Evolutionary conservation across 2,113 vertebrate genomes (phyloP), one percentile per base, ranked within the genome.

Genomic region (Halcyon senegalensis): DNA sequence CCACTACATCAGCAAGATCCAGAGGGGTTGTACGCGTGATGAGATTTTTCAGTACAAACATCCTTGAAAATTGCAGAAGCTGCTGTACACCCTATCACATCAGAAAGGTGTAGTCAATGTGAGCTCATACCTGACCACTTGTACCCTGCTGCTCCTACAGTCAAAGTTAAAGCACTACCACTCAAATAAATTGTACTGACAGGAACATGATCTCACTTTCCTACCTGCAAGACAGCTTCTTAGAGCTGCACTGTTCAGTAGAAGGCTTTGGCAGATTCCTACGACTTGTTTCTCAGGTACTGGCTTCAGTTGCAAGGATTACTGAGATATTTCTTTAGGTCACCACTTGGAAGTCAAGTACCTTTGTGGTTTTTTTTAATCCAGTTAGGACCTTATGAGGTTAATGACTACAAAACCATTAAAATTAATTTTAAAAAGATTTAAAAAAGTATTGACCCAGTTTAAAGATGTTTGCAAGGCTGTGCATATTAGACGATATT

Each of bases 401-500:
- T 59, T 84, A 77, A 56, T 55, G 16, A 10, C 5, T 30, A 55
- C 21, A 59, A 68, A 88, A 73, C 5, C 11, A 30, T 35, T 35
- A 51, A 83, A 63, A 44, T 25, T 55, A 21, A 6, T 14, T 51
- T 79, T 6, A 59, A 70, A 84, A 76, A 43, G 11, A 25, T 4
- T 8, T 44, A 58, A 39, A 86, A 84, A 76, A 41, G 21, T 8
- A 3, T 76, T 62, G 13, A n/a, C 76, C 13, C 23, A 33, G 2
- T 90, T 90, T 60, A 20, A 69, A 90, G 63, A 39, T 76, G 41
- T 43, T 85, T 95, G 16, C 53, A 64, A 88, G 11, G 35, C 23
- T n/a, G 3, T 3, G 1, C 5, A 9, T 62, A 27, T 48, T 51
- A 69, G 35, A 30, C 0, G 0, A 7, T 51, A 17, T 68, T 90